Percentiles rank a stretch among this genome's conserved stretches.
These are phyloP conservation scores for Melanaphis sacchari DNA, from an alignment of 1,140 invertebrate genomes.

Conservation along the genomic window DNA sequence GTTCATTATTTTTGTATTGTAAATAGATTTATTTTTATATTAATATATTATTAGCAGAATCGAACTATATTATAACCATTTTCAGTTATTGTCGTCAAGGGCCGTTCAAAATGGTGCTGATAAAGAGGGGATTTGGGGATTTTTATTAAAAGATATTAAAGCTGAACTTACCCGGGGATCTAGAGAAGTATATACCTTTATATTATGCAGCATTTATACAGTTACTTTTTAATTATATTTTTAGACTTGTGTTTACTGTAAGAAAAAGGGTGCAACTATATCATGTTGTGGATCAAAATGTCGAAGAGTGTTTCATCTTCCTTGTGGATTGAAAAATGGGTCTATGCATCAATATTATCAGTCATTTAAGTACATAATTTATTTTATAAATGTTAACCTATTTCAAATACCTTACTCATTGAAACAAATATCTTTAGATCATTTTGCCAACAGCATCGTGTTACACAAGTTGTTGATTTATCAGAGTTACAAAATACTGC, in stretches of 20 bases:
- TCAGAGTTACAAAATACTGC: not conserved
- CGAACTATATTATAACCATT: conserved; percentile 60
- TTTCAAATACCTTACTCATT: not conserved
- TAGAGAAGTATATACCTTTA: conserved; percentile 65
- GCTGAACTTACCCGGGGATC: conserved; percentile 69
- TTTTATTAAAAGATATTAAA: conserved; percentile 69
- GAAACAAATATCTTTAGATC: conserved; percentile 65
- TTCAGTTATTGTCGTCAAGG: conserved; percentile 71
- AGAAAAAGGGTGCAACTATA: conserved; percentile 69
- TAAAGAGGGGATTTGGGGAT: conserved; percentile 71
- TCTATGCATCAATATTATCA: conserved; percentile 71
- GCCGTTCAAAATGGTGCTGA: conserved; percentile 70
- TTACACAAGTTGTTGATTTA: conserved; percentile 64
- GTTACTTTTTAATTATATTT: conserved; percentile 55
- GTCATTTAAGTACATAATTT: conserved; percentile 67
- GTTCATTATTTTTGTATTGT: conserved; percentile 69
- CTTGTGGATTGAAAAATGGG: conserved; percentile 69
- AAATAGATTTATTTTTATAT: conserved; percentile 59
- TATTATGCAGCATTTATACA: not conserved
- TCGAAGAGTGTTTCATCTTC: conserved; percentile 70
- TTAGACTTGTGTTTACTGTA: conserved; percentile 70
- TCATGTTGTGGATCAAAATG: conserved; percentile 70
- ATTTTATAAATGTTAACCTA: not conserved
- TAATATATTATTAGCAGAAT: conserved; percentile 6
- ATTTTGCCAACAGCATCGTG: conserved; percentile 70